These are phyloP conservation scores for Spheniscus humboldti DNA, from an alignment of 2,797 vertebrate genomes.

Conservation along the genomic window DNA sequence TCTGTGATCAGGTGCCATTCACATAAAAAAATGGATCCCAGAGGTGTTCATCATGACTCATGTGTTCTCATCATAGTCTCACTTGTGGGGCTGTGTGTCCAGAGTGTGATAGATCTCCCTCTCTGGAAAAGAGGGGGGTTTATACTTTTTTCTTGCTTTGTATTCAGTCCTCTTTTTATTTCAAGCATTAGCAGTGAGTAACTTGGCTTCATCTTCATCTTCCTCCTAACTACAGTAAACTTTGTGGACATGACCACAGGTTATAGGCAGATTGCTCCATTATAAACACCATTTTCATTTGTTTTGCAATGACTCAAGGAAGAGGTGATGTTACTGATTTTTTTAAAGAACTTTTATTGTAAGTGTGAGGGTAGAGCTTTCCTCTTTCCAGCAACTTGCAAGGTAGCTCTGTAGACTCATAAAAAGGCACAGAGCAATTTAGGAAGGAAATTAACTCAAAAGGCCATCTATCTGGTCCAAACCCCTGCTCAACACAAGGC, in stretches of 20 bases:
- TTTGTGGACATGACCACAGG: not conserved
- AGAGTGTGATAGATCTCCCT: not conserved
- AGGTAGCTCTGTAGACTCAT: not conserved
- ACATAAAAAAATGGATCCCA: not conserved
- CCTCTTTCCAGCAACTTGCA: not conserved
- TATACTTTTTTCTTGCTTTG: not conserved
- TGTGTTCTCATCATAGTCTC: not conserved
- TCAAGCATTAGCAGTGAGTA: not conserved
- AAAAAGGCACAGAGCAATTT: not conserved
- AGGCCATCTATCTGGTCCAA: not conserved
- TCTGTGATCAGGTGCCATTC: not conserved
- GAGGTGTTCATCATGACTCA: not conserved
- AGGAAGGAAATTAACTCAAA: not conserved
- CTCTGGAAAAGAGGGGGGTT: not conserved
- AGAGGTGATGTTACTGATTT: rapidly evolving
- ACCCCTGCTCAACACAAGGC: not conserved
- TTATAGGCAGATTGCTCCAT: not conserved
- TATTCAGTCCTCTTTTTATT: not conserved
- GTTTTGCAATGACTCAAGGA: not conserved
- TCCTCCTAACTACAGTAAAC: not conserved
- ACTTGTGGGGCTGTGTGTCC: not conserved
- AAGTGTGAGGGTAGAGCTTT: rapidly evolving
- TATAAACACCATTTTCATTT: not conserved
- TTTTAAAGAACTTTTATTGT: not conserved
- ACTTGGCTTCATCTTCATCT: not conserved